Conservation (phyloP, 2,888 invertebrate genomes). For the Quadriops clusia region DNA sequence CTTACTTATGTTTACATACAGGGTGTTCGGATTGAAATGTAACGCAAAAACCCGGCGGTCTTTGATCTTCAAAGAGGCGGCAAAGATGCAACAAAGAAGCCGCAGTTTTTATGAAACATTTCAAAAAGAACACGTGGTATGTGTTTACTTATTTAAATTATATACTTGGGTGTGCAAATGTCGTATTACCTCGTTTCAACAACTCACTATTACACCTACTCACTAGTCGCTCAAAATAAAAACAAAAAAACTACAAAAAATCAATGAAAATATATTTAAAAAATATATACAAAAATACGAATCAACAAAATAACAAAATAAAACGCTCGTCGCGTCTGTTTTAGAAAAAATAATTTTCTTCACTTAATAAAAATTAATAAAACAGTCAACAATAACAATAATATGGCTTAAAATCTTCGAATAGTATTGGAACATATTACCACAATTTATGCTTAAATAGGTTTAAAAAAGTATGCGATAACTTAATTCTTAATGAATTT, state of each 20-base stretch:
- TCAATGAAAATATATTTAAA: background rate
- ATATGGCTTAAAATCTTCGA: too few relatives aligned
- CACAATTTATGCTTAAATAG: too few relatives aligned
- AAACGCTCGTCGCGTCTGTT: constrained; percentile 4
- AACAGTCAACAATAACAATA: too few relatives aligned
- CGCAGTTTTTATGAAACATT: too few relatives aligned
- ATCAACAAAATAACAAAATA: constrained; percentile 4
- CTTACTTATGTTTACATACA: background rate
- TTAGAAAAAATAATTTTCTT: constrained; percentile 7
- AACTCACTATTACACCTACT: background rate
- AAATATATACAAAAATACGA: constrained; percentile 4
- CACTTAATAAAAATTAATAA: constrained; percentile 10
- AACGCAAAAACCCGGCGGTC: too few relatives aligned
- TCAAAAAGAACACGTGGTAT: too few relatives aligned
- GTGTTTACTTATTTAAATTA: background rate
- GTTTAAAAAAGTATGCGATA: too few relatives aligned
- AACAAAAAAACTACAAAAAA: background rate
- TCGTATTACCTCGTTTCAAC: background rate
- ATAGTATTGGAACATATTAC: too few relatives aligned
- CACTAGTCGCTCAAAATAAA: background rate
- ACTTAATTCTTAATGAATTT: too few relatives aligned
- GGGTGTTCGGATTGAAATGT: too few relatives aligned
- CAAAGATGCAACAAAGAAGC: too few relatives aligned
- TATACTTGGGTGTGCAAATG: background rate
- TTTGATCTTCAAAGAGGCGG: too few relatives aligned